phyloP scores from a whole-genome alignment of 92 coral and sea anemone genomes.

The Heteractis magnifica region DNA sequence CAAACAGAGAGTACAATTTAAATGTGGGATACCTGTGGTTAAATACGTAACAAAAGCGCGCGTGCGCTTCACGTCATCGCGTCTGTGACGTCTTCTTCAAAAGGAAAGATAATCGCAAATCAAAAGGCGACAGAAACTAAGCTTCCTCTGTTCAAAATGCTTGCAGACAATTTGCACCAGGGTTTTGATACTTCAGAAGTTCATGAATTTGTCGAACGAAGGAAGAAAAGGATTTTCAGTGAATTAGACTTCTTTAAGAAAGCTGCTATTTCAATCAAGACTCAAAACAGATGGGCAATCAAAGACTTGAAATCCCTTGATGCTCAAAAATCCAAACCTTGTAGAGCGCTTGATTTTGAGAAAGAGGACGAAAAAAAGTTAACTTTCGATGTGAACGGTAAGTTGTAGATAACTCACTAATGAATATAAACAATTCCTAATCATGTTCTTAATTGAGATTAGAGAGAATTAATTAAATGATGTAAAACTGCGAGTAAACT shows the following conservation, averaged over 20 bases:
- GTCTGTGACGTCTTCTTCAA: neutral
- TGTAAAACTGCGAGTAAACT: neutral
- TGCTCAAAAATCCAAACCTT: neutral
- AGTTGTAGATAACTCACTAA: neutral
- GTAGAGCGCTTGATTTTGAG: conserved; percentile 15
- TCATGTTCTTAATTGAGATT: neutral
- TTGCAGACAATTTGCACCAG: neutral
- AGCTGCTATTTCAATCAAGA: conserved; percentile 31
- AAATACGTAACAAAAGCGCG: neutral
- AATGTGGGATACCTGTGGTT: neutral
- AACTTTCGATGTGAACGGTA: conserved; percentile 53
- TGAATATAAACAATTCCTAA: neutral
- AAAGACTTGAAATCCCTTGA: neutral
- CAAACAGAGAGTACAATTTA: too few species aligned
- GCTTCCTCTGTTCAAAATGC: neutral
- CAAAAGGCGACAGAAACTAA: neutral
- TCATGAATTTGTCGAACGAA: neutral
- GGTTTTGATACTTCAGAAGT: neutral
- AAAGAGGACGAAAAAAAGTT: conserved; percentile 32
- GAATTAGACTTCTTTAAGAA: conserved; percentile 28
- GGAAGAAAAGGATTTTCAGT: neutral
- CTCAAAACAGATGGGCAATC: conserved; percentile 52
- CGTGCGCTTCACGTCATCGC: neutral
- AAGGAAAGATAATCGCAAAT: neutral
- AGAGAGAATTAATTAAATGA: conserved; percentile 1